Base-by-base conservation (phyloP, 2,888 invertebrate species). In the Hoplodrina blanda region DNA sequence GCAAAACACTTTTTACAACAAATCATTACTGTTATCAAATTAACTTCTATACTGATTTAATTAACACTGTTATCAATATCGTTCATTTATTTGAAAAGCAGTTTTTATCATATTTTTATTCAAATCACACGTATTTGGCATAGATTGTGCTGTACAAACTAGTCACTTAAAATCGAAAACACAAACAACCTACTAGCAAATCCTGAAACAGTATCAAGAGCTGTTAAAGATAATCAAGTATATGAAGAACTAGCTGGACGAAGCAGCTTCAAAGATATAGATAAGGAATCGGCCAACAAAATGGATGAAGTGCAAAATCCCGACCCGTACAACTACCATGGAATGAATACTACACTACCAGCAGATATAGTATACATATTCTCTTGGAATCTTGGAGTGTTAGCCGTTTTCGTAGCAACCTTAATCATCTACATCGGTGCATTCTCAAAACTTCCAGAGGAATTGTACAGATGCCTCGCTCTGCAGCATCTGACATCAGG, bases 21-120 rank as follows among this genome's bases (percentile, higher is more conserved):
- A 49, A 55, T 76, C 63, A 80, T 80, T 73, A 80, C 49, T 30
- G 55, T 76, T 80, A 80, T 80, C 79, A 73, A 80, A 69, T 80
- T 76, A 69, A 54, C 7, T 52, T 62, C n/a, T 8, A 67, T 37
- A 20, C 50, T 37, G 20, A 80, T 59, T 61, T 62, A 62, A 80
- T 73, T 50, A 67, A 50, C 33, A 46, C 8, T 6, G 6, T 52
- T 73, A 70, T 66, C 67, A 78, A 20, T 55, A 11, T 19, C 19
- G 20, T 30, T 46, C 17, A 63, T 17, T 60, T 60, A 33, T 50
- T 65, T 65, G 25, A 15, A 56, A 64, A 69, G 3, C 54, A 80
- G 76, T 76, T 20, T 8, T 19, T 25, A 13, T 33, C 5, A 30
- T 30, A 17, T 10, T 17, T 41, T 20, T 52, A 19, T 59, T 3